Evolutionary conservation across 2,113 vertebrate genomes (phyloP).

Genomic region (Notiomystis cincta): DNA sequence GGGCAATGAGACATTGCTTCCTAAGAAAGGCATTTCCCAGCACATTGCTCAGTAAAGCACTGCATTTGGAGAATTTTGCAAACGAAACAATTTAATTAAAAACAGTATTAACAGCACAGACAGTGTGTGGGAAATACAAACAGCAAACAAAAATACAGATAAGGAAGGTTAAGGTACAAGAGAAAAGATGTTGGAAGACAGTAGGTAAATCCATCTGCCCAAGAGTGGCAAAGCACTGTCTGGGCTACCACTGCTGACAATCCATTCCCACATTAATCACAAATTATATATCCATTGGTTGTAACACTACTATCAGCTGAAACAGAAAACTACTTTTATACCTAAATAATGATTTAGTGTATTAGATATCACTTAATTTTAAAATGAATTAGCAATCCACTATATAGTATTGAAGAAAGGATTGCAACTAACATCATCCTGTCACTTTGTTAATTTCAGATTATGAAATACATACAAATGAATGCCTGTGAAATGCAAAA

Average conservation of each 20-base stretch:
- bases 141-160: neutral
- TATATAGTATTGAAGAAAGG: neutral
- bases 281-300: neutral
- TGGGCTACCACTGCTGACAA: neutral
- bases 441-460: neutral
- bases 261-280: neutral
- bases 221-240: neutral
- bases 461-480: neutral
- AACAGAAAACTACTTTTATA: neutral
- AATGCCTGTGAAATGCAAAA: conserved; percentile 27
- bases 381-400: neutral
- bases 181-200: neutral
- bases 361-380: neutral
- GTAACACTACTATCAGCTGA: neutral
- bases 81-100: neutral
- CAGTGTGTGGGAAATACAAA: neutral
- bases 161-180: neutral
- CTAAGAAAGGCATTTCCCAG: neutral
- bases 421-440: neutral
- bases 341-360: neutral
- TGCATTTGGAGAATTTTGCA: neutral
- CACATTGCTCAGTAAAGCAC: neutral
- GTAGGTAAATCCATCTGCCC: neutral
- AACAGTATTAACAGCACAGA: neutral
- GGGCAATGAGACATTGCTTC: neutral